Evolutionary conservation across 2,888 invertebrate species (phyloP), one percentile per base, ranked within the genome.

Genomic region (Abscondita cerata): DNA sequence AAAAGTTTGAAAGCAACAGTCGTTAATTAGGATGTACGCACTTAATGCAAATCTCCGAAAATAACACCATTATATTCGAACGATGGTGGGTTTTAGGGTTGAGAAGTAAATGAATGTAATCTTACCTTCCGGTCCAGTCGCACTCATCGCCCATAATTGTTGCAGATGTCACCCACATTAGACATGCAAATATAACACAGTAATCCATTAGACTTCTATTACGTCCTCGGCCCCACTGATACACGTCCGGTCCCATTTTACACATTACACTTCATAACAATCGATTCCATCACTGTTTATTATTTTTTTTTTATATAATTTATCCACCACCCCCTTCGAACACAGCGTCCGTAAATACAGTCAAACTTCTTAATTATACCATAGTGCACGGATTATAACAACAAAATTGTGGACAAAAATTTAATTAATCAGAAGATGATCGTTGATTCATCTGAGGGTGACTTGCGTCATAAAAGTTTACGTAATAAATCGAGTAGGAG

Each of bases 91-190:
- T 25, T 25, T 44, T 44, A 44, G 44, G 44, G 44, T 40, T 52
- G 52, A 40, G 40, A 52, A 33, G 12, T 52, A 34, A 36, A 44
- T 25, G 50, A 52, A 64, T 41, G 47, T 61, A 67, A 67, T 64
- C 82, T 81, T 83, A 88, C 88, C 87, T 88, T 83, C 87, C 87
- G 72, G 84, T 85, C 88, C 88, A 88, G 81, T 88, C 87, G 80
- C 88, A 88, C 76, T 87, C 86, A 76, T 88, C 87, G 72, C 87
- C 87, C 79, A 87, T 84, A 75, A 84, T 81, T 65, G 83, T 83
- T 76, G 85, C 85, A 78, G 84, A 73, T 64, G 74, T 68, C 66
- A 70, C 67, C 68, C 66, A 68, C 62, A 70, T 67, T 65, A 74
- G 68, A 70, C 72, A 73, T 64, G 70, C 70, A 69, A 73, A 69